These are phyloP conservation scores for Physocephala rufipes DNA, from an alignment of 2,888 invertebrate species.

Conservation along the genomic window DNA sequence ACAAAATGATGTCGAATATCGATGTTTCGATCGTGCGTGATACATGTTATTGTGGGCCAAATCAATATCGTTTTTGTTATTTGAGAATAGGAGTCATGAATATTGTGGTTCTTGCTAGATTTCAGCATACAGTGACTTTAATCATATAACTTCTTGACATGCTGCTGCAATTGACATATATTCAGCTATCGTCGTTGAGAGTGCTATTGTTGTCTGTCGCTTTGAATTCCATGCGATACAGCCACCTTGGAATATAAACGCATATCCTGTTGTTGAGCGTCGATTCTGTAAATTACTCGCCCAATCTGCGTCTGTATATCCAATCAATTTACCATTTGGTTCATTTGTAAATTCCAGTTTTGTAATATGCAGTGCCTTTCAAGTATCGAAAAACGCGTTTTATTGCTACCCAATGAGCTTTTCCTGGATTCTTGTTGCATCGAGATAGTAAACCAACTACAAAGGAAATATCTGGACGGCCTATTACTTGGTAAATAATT, in stretches of 20 bases:
- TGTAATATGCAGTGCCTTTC: constrained; percentile 34
- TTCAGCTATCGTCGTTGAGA: constrained; percentile 33
- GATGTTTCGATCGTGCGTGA: constrained; percentile 36
- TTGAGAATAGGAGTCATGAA: no score
- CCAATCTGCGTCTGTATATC: constrained; percentile 16
- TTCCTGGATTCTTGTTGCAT: no score
- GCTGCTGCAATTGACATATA: constrained; percentile 34
- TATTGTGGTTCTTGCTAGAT: constrained; percentile 27
- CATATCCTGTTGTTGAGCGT: constrained; percentile 9
- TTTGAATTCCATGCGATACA: constrained; percentile 31
- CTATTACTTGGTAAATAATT: constrained; percentile 12
- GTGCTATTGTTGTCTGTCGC: constrained; percentile 35
- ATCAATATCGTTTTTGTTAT: constrained; percentile 37
- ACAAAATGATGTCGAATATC: constrained; percentile 39
- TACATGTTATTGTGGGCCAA: constrained; percentile 38
- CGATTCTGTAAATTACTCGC: background rate
- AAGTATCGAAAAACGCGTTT: constrained; percentile 42
- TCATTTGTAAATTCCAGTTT: background rate
- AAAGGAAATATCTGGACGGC: no score
- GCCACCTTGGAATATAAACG: constrained; percentile 9
- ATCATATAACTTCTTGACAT: constrained; percentile 23
- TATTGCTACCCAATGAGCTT: no score
- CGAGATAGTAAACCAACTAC: no score
- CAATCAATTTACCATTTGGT: background rate
- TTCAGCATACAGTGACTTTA: constrained; percentile 24